Evolutionary conservation across 2,888 invertebrate genomes (phyloP).

Genomic region (Prosapia bicincta): DNA sequence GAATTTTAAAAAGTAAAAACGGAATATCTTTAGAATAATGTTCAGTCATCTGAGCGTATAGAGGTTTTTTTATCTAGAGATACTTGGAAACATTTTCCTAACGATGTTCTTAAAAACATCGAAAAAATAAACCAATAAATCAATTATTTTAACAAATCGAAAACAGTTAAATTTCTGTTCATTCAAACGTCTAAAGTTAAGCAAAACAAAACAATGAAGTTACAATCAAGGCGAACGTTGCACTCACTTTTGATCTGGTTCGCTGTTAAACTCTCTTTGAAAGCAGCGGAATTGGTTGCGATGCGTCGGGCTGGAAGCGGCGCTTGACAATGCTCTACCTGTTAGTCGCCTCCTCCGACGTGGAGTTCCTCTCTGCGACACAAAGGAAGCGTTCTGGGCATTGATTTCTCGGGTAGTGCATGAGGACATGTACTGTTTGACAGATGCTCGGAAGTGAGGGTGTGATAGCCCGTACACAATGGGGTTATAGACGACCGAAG

Average conservation of each 20-base stretch:
- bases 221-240: no score
- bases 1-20: no score
- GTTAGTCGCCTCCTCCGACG: neutral
- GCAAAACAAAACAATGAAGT: no score
- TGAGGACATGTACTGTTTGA: conserved; percentile 37
- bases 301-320: neutral
- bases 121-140: no score
- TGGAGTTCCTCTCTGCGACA: neutral
- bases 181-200: no score
- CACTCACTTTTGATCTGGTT: neutral
- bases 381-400: neutral
- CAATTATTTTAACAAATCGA: no score
- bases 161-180: no score
- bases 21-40: no score
- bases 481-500: conserved; percentile 49
- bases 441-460: conserved; percentile 45
- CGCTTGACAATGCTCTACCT: neutral
- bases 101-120: no score
- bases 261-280: neutral
- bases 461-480: conserved; percentile 48
- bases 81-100: no score
- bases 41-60: no score
- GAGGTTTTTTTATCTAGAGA: no score
- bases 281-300: neutral
- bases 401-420: neutral